These are phyloP conservation scores for Pseudachorutes palmiensis DNA, from an alignment of 1,140 invertebrate genomes.

Conservation along the genomic window DNA sequence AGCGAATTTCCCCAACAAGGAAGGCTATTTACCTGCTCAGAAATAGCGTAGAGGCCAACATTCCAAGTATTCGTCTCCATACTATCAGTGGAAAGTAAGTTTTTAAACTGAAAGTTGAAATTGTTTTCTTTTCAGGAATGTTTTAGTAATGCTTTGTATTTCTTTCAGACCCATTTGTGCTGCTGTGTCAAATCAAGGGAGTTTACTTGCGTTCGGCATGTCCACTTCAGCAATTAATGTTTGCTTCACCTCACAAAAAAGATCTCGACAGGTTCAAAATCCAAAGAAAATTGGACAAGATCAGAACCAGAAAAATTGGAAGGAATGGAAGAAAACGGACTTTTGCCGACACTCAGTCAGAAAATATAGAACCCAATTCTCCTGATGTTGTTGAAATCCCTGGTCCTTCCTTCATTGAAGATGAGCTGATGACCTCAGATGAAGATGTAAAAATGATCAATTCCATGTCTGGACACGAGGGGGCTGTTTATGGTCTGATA, in stretches of 20 bases:
- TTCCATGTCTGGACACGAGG: conserved; percentile 28
- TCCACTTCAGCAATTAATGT: conserved; percentile 21
- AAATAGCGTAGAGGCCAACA: conserved; percentile 9
- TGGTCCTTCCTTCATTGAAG: too few relatives aligned
- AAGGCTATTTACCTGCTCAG: conserved; percentile 19
- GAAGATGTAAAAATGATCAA: neutral
- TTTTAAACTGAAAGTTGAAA: neutral
- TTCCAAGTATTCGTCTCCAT: conserved; percentile 22
- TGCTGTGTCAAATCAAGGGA: conserved; percentile 26
- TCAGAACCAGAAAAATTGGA: neutral
- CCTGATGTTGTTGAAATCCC: too few relatives aligned
- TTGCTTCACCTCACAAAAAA: conserved; percentile 3
- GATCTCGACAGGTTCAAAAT: neutral
- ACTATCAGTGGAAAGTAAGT: conserved; percentile 27
- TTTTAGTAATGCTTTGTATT: conserved; percentile 7
- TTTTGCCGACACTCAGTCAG: conserved; percentile 1
- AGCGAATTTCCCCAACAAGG: neutral
- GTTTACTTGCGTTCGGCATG: conserved; percentile 33
- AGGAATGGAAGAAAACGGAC: neutral
- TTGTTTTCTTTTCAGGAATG: neutral
- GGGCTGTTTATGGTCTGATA: conserved; percentile 26
- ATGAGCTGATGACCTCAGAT: neutral
- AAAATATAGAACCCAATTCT: conserved; percentile 12
- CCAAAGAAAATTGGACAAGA: neutral
- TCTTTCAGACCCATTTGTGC: conserved; percentile 25